phyloP scores from a whole-genome alignment of 2,113 vertebrate genomes.

The Formicarius rufipectus region DNA sequence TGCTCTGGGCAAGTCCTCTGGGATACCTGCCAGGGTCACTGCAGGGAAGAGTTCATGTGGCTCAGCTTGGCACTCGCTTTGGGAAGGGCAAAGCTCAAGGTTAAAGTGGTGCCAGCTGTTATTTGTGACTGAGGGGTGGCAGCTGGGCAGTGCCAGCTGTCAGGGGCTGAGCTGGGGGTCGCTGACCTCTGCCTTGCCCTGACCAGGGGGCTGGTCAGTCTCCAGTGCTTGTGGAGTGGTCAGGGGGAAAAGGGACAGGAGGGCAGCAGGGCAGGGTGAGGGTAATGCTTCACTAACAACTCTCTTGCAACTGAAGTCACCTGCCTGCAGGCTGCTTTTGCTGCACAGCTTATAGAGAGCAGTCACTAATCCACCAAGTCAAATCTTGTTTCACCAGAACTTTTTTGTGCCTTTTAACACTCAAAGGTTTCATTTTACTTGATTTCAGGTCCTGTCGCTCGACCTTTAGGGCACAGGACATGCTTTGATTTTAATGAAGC shows the following conservation, averaged over 20 bases:
- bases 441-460: not conserved
- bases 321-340: not conserved
- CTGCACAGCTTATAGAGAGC: not conserved
- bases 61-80: not conserved
- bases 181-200: not conserved
- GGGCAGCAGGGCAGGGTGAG: not conserved
- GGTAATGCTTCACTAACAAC: not conserved
- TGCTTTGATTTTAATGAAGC: not conserved
- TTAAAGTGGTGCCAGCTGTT: accelerated
- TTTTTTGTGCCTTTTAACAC: not conserved
- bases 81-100: not conserved
- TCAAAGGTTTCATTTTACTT: not conserved
- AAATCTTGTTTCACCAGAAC: not conserved
- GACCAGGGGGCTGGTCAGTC: accelerated
- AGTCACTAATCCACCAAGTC: not conserved
- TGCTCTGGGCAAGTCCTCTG: not conserved
- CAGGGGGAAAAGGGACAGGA: not conserved
- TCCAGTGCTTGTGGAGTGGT: not conserved
- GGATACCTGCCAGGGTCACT: not conserved
- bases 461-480: not conserved
- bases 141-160: not conserved
- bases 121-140: not conserved
- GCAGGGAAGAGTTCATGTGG: accelerated
- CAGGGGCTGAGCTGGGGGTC: not conserved
- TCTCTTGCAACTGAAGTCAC: not conserved